Percentiles rank a stretch among this genome's conserved stretches.
phyloP scores from a whole-genome alignment of 2,888 invertebrate genomes.

The Crepidodera aurea region DNA sequence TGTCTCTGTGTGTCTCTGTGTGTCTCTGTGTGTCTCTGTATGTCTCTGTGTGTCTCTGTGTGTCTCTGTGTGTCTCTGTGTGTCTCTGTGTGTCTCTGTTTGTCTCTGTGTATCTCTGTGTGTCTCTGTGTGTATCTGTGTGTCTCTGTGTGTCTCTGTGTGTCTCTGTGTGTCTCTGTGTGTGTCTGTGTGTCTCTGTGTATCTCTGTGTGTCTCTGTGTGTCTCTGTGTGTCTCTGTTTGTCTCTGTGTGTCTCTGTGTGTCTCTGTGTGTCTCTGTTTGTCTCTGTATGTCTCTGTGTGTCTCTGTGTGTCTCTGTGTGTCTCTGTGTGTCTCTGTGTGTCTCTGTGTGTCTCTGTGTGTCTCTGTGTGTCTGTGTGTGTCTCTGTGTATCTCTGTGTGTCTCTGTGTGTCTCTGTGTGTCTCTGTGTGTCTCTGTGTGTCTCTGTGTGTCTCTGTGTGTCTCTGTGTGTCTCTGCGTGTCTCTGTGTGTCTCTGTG shows the following conservation, averaged over 20 bases:
- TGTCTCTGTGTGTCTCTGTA: not conserved
- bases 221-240: too few relatives aligned
- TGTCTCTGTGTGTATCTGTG: too few relatives aligned
- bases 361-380: not conserved
- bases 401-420: not conserved
- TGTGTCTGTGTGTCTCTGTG: too few relatives aligned
- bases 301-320: not conserved
- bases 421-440: not conserved
- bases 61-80: not conserved
- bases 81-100: too few relatives aligned
- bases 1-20: not conserved
- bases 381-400: too few relatives aligned
- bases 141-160: not conserved
- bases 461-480: not conserved
- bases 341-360: not conserved
- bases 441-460: not conserved
- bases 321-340: not conserved
- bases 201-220: too few relatives aligned
- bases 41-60: not conserved
- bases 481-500: too few relatives aligned
- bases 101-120: too few relatives aligned
- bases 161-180: not conserved
- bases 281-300: too few relatives aligned
- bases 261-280: too few relatives aligned
- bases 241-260: too few relatives aligned